Evolutionary conservation across 2,113 vertebrate species (phyloP), one percentile per base, ranked within the genome.

Genomic region (Patagioenas fasciata): DNA sequence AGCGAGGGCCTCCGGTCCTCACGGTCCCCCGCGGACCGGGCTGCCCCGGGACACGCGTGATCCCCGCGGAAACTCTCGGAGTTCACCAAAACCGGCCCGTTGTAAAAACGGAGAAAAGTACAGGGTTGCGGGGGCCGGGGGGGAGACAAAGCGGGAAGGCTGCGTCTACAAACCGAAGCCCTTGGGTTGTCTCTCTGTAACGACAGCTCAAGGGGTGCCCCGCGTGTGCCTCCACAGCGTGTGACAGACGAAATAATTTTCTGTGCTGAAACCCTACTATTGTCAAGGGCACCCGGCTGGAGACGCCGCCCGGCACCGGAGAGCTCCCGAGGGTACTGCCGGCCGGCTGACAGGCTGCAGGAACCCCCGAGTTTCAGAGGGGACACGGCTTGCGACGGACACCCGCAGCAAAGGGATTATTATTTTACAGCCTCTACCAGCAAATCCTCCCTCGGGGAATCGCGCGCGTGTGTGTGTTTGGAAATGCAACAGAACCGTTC

Each of bases 61-160:
- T 61, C 24, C 44, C 57, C 14, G 9, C 6, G 7, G 51, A 23
- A 13, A 13, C 50, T 54, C 58, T 36, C 53, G 3, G 3, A n/a
- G 10, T 1, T 67, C 1, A 3, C 31, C 5, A 4, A 38, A 57
- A 9, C 9, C 29, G 57, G 29, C 26, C 31, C 3, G 0, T 9
- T 11, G 47, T 28, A 24, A 42, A 23, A 54, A n/a, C 1, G 3
- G 50, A 23, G 18, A 1, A 38, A 86, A 61, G 7, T 15, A 17
- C 7, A 11, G 51, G 36, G 38, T 10, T 48, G 36, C 32, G 23
- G 20, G 25, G 14, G 21, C 1, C 1, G 20, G 3, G 11, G 16
- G 16, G 42, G 42, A 17, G 15, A 44, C 10, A 26, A 25, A 28
- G 25, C 42, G 42, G 42, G 17, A 13, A 3, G 5, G 6, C 7